Base-by-base conservation (phyloP, 2,113 vertebrate species). In the Microtus oregoni region DNA sequence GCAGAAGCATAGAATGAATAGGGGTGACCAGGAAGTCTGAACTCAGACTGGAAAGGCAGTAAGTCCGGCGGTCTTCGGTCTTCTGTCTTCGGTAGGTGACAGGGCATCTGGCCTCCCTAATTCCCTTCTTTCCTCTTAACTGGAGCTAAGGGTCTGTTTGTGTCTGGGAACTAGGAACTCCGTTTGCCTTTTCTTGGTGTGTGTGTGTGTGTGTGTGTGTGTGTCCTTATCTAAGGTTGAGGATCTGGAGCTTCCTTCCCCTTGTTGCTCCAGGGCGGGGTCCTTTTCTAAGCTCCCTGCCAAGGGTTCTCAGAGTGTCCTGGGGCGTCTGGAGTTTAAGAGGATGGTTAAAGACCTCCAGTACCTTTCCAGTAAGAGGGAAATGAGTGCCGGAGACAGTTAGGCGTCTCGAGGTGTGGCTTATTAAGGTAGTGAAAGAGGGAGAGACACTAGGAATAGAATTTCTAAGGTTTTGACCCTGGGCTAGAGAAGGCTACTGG, bases 1-100 rank as follows among this genome's bases (percentile, higher is more conserved):
- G 52, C 93, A 4, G 47, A 78, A 86, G 52, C 15, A 20, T 13
- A 32, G 13, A 32, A 68, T 73, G 88, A 63, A 26, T 10, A 1
- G 26, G 15, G 50, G 50, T 76, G 90, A 95, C 26, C 75, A 86
- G 96, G 96, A 95, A 97, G 93, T n/a, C 72, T 58, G 85, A 81
- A 38, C 82, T 0, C 12, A 94, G 86, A 28, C 41, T 55, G 58
- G 3, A 35, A n/a, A 58, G 0, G 12, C 5, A 41, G 10, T 0
- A 32, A 12, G 2, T 0, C 10, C 0, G 14, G 10, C 10, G 30
- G 47, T 6, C n/a, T 65, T 41, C 13, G 30, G 47, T 4, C 41
- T 65, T 41, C 44, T 44, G 47, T 6, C n/a, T 65, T 41, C 11
- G 17, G 13, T 63, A 95, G 93, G 96, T 92, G 79, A 96, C 13